phyloP scores from a whole-genome alignment of 2,888 invertebrate species.

The Osmoderma eremita region DNA sequence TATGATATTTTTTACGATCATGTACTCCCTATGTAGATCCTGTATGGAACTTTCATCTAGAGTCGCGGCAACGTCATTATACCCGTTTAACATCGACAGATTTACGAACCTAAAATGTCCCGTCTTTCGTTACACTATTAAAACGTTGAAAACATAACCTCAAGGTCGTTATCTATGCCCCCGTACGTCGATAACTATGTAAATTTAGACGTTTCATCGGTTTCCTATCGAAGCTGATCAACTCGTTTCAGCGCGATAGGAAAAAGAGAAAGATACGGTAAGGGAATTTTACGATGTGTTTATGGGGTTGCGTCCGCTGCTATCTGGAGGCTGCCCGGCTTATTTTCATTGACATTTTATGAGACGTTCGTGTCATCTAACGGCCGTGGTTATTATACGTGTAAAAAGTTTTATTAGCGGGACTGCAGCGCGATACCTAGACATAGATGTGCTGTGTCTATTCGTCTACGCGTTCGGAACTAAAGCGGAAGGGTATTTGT shows the following conservation, averaged over 20 bases:
- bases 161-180: no score
- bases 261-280: background rate
- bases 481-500: background rate
- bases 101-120: no score
- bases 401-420: conserved; percentile 36
- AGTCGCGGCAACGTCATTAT: no score
- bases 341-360: conserved; percentile 37
- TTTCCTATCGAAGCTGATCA: no score
- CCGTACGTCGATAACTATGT: no score
- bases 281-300: conserved; percentile 33
- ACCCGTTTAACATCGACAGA: no score
- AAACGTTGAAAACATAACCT: no score
- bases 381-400: conserved; percentile 29
- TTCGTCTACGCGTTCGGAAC: background rate
- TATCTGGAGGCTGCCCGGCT: conserved; percentile 13
- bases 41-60: no score
- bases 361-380: conserved; percentile 29
- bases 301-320: conserved; percentile 18
- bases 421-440: background rate
- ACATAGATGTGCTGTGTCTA: background rate
- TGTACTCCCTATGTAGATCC: no score
- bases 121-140: no score
- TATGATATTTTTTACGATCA: no score
- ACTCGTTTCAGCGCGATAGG: background rate
- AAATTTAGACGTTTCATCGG: no score